Evolutionary conservation across 1,140 invertebrate genomes (phyloP), one percentile per base, ranked within the genome.

Genomic region (Hormaphis cornu): DNA sequence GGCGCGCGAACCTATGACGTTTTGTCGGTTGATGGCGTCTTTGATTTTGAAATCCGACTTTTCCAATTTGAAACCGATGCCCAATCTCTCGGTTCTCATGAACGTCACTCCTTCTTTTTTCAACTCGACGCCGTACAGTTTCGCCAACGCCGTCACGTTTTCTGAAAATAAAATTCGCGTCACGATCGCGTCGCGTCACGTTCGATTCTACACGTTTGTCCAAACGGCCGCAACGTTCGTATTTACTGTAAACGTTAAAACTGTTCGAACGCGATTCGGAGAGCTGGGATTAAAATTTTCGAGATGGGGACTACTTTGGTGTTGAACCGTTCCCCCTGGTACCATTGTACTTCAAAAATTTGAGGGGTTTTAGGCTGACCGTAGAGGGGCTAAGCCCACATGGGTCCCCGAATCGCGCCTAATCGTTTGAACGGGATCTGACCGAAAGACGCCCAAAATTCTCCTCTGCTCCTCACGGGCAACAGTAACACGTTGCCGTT

Each of bases 401-500:
- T n/a, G n/a, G n/a, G n/a, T n/a, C n/a, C n/a, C n/a, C n/a, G n/a
- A n/a, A n/a, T n/a, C n/a, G n/a, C n/a, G n/a, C n/a, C n/a, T n/a
- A n/a, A n/a, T n/a, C n/a, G n/a, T n/a, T n/a, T n/a, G n/a, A 33
- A 33, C 33, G 30, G 3, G 9, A 33, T 9, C 82, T 85, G 79
- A 89, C 88, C 81, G 73, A 90, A 89, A 30, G 83, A 80, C 3
- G 87, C 87, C 87, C 86, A 88, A 76, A 90, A 90, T 71, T 89
- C 84, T 44, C 87, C 88, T 69, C 85, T 83, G 10, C 87, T 88
- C 59, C 87, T 80, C 8, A 90, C 87, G 0, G 87, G 87, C 73
- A 90, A 87, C 1, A 90, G 79, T 2, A 90, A 77, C 46, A 90
- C 86, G 72, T 89, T 86, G 18, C 87, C 88, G 3, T 81, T 83